Evolutionary conservation across 2,888 invertebrate genomes (phyloP).

Genomic region (Gari tellinella): DNA sequence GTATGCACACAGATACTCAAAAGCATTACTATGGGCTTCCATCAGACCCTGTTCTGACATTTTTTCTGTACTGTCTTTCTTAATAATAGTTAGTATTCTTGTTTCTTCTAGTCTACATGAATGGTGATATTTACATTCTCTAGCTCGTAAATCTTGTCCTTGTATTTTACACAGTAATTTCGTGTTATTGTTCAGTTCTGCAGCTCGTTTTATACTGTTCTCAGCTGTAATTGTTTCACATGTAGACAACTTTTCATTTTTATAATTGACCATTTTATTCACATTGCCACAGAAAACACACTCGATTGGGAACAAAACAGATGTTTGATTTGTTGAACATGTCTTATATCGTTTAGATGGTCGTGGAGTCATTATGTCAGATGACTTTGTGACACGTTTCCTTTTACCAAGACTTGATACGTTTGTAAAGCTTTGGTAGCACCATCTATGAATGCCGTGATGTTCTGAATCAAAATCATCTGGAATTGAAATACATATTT

Average conservation of each 20-base stretch:
- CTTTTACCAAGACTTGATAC: neutral
- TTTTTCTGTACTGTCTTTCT: neutral
- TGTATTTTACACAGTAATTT: slow-evolving; percentile 15
- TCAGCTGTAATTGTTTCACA: slow-evolving; percentile 39
- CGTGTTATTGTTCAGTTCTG: slow-evolving; percentile 15
- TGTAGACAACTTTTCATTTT: slow-evolving; percentile 22
- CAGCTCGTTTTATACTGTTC: slow-evolving; percentile 30
- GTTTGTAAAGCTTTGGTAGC: neutral
- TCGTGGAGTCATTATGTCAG: no score
- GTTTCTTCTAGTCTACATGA: slow-evolving; percentile 19
- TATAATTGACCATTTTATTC: slow-evolving; percentile 18
- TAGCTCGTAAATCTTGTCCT: slow-evolving; percentile 24
- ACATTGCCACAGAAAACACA: slow-evolving; percentile 43
- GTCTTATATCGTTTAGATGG: no score
- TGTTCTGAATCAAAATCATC: neutral
- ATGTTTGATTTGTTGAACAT: neutral
- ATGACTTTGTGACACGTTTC: no score
- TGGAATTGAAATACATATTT: neutral
- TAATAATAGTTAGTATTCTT: slow-evolving; percentile 5
- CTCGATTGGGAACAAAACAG: slow-evolving; percentile 16
- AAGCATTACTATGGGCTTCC: slow-evolving; percentile 15
- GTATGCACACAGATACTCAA: slow-evolving; percentile 14
- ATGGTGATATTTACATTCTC: slow-evolving; percentile 34
- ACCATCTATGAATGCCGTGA: slow-evolving; percentile 7
- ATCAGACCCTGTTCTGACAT: neutral